These are phyloP conservation scores for Netelia inedita DNA, from an alignment of 2,888 invertebrate genomes.

Conservation along the genomic window DNA sequence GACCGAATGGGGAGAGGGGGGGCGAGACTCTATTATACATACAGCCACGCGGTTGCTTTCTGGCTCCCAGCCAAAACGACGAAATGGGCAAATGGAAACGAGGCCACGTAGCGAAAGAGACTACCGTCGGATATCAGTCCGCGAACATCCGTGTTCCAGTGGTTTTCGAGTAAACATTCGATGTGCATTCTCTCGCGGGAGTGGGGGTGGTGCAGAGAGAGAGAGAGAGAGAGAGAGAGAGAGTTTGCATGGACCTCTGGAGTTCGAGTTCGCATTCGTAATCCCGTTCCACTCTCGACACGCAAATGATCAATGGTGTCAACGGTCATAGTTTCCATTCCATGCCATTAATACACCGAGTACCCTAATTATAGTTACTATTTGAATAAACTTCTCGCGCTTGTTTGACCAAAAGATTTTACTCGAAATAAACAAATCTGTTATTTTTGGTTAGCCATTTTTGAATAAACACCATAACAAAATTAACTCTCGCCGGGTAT, in stretches of 20 bases:
- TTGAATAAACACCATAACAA: too few relatives aligned
- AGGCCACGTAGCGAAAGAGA: conserved; percentile 51
- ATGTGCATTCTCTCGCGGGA: conserved; percentile 36
- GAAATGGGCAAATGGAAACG: conserved; percentile 65
- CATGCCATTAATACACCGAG: neutral
- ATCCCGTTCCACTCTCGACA: conserved; percentile 32
- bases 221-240: neutral
- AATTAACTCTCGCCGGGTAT: too few relatives aligned
- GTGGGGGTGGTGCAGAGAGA: too few relatives aligned
- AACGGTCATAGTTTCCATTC: conserved; percentile 14
- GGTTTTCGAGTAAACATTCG: conserved; percentile 63
- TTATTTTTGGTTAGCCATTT: too few relatives aligned
- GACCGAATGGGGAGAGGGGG: neutral
- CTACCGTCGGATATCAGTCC: conserved; percentile 55
- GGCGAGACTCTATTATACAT: conserved; percentile 13
- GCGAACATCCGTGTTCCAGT: conserved; percentile 49
- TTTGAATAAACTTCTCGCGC: conserved; percentile 6
- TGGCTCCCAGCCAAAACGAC: conserved; percentile 53
- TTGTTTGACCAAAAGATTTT: conserved; percentile 11
- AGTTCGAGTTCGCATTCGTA: conserved; percentile 33
- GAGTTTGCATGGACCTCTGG: conserved; percentile 29
- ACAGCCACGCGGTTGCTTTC: conserved; percentile 40
- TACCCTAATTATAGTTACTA: conserved; percentile 29
- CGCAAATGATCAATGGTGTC: conserved; percentile 42
- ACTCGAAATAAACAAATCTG: too few relatives aligned